These are phyloP conservation scores for Pristionchus arcanus DNA, from an alignment of 2,888 invertebrate genomes.

Conservation along the genomic window DNA sequence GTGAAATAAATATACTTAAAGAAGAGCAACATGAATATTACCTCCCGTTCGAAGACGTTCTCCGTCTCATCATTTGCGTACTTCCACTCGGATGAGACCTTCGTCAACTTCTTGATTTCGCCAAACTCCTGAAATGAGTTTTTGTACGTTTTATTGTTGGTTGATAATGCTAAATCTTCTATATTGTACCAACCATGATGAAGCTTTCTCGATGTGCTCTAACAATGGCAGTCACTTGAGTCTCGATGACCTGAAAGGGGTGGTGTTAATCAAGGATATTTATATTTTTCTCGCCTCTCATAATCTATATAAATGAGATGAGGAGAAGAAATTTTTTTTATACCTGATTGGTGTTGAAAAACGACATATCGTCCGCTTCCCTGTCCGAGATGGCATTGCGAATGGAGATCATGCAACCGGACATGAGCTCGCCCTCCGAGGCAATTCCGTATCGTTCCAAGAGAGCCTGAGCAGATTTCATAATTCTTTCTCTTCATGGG, in stretches of 20 bases:
- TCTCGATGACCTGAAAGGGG: constrained; percentile 48
- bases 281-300: not conserved
- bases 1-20: too few relatives aligned
- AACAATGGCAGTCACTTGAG: not conserved
- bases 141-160: not conserved
- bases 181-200: constrained; percentile 50
- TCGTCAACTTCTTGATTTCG: not conserved
- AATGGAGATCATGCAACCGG: constrained; percentile 70
- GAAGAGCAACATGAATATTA: not conserved
- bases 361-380: constrained; percentile 78
- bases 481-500: too few relatives aligned
- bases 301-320: not conserved
- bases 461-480: constrained; percentile 59
- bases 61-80: not conserved
- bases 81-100: not conserved
- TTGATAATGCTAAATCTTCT: not conserved
- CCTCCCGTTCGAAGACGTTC: constrained; percentile 31
- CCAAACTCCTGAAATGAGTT: constrained; percentile 7
- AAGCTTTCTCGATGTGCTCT: constrained; percentile 8
- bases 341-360: constrained; percentile 74
- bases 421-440: constrained; percentile 74
- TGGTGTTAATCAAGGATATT: too few relatives aligned
- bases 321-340: not conserved
- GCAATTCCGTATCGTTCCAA: constrained; percentile 74
- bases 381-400: constrained; percentile 73